Evolutionary conservation across 2,797 vertebrate species (phyloP).

Genomic region (Paguma larvata): DNA sequence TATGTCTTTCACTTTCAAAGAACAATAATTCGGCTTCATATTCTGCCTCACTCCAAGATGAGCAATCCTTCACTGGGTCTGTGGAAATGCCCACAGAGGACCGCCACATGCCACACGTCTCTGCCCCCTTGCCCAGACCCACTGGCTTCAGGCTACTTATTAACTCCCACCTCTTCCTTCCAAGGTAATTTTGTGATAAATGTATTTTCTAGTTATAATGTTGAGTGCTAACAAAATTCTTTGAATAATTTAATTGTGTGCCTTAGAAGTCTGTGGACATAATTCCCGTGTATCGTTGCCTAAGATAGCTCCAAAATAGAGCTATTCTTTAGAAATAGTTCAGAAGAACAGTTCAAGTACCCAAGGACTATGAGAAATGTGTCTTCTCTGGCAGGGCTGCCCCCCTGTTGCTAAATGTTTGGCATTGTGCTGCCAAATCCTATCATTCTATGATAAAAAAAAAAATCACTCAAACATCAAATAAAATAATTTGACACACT

Average conservation of each 20-base stretch:
- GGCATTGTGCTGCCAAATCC: not conserved
- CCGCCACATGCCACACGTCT: not conserved
- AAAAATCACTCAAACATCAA: slow-evolving; percentile 58
- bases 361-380: slow-evolving; percentile 34
- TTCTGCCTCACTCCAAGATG: not conserved
- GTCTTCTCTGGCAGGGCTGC: slow-evolving; percentile 38
- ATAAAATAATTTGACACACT: slow-evolving; percentile 70
- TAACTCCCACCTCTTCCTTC: not conserved
- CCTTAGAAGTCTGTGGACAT: not conserved
- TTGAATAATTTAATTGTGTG: slow-evolving; percentile 23
- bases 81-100: not conserved
- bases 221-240: not conserved
- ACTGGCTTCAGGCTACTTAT: not conserved
- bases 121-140: not conserved
- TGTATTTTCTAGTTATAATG: not conserved
- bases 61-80: not conserved
- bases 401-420: slow-evolving; percentile 34
- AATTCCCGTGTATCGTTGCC: slow-evolving; percentile 18
- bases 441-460: slow-evolving; percentile 36
- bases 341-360: not conserved
- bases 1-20: not conserved
- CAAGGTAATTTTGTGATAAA: not conserved
- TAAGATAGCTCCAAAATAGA: slow-evolving; percentile 29
- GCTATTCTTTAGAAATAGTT: not conserved
- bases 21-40: not conserved